phyloP scores from a whole-genome alignment of 1,140 invertebrate species.

The Onthophagus taurus region DNA sequence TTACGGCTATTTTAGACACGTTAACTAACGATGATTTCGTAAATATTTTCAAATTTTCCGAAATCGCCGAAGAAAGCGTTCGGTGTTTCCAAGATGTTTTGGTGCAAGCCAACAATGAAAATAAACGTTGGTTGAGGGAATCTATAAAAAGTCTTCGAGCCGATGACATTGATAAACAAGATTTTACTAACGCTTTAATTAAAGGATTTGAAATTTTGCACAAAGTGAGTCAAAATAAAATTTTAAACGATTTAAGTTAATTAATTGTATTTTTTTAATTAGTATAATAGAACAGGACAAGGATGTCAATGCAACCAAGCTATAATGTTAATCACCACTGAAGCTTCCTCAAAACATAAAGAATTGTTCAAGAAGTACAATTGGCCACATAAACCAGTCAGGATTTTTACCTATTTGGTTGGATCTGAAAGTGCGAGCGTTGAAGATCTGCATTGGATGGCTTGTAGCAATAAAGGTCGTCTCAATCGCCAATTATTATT shows the following conservation, averaged over 20 bases:
- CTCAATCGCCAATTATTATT: not conserved
- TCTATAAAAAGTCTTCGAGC: conserved; percentile 56
- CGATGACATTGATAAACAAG: conserved; percentile 77
- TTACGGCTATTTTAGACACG: conserved; percentile 83
- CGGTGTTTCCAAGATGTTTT: conserved; percentile 81
- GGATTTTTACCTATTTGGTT: conserved; percentile 94
- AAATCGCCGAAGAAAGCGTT: conserved; percentile 64
- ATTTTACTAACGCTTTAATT: conserved; percentile 83
- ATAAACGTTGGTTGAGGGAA: conserved; percentile 73
- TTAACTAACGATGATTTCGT: conserved; percentile 95
- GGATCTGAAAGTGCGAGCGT: conserved; percentile 83
- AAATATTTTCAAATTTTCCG: conserved; percentile 81
- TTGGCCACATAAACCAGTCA: conserved; percentile 79
- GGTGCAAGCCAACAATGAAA: conserved; percentile 74
- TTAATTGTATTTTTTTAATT: not conserved
- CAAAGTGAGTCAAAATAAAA: conserved; percentile 55
- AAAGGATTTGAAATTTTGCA: conserved; percentile 87
- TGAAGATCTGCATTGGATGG: conserved; percentile 83
- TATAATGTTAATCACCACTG: conserved; percentile 92
- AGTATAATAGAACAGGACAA: conserved; percentile 71
- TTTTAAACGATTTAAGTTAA: not conserved
- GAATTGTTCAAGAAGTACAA: conserved; percentile 75
- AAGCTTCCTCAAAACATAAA: conserved; percentile 62
- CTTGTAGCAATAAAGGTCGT: conserved; percentile 91
- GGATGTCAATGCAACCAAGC: conserved; percentile 95